phyloP scores from a whole-genome alignment of 2,888 invertebrate genomes.

The Galeruca laticollis region DNA sequence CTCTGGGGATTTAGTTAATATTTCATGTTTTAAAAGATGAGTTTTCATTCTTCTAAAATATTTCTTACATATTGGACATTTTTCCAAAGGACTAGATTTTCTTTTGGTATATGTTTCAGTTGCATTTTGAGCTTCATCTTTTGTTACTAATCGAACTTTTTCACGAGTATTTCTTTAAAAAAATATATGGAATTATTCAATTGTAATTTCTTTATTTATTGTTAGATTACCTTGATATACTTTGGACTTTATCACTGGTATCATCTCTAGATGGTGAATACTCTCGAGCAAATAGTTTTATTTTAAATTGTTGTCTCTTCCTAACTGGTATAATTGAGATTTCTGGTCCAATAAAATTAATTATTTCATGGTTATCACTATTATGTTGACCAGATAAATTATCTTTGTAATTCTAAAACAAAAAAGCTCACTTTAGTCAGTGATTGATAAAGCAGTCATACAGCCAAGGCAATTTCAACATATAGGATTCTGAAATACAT shows the following conservation, averaged over 20 bases:
- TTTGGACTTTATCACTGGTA: slow-evolving; percentile 35
- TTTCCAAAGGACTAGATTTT: slow-evolving; percentile 63
- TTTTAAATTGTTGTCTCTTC: slow-evolving; percentile 54
- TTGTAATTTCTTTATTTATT: slow-evolving; percentile 24
- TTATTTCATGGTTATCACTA: slow-evolving; percentile 44
- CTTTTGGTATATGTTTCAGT: slow-evolving; percentile 59
- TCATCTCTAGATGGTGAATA: slow-evolving; percentile 50
- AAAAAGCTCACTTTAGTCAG: slow-evolving; percentile 10
- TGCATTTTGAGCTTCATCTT: slow-evolving; percentile 57
- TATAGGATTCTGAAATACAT: no score
- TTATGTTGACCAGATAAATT: slow-evolving; percentile 17
- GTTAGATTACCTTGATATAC: slow-evolving; percentile 40
- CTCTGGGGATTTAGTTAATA: slow-evolving; percentile 53
- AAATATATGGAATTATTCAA: background rate
- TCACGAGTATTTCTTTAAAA: slow-evolving; percentile 50
- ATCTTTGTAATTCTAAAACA: slow-evolving; percentile 21
- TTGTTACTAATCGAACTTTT: slow-evolving; percentile 58
- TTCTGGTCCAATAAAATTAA: slow-evolving; percentile 52
- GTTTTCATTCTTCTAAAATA: slow-evolving; percentile 66
- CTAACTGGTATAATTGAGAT: slow-evolving; percentile 57
- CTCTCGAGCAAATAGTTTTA: slow-evolving; percentile 52
- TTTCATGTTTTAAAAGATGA: slow-evolving; percentile 65
- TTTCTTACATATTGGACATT: slow-evolving; percentile 65
- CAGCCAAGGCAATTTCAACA: slow-evolving; percentile 7
- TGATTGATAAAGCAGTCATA: slow-evolving; percentile 18